Evolutionary conservation across 2,888 invertebrate genomes (phyloP), one percentile per base, ranked within the genome.

Genomic region (Drosophila phalerata): DNA sequence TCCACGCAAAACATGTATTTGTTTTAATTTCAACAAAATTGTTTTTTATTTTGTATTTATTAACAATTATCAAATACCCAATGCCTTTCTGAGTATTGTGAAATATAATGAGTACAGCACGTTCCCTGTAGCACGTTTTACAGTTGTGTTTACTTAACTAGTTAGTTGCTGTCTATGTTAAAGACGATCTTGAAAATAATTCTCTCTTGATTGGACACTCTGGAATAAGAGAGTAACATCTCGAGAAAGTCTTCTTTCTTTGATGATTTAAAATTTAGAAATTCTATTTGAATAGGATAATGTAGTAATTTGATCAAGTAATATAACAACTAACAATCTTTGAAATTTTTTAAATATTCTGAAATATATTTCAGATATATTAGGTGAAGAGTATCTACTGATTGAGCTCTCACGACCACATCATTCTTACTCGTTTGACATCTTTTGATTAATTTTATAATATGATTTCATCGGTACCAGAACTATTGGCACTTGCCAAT

Each of bases 1-100:
- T 77, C 56, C 52, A 30, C 52, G 53, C 55, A 60, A 68, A 55
- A 63, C 53, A 65, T 73, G 57, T 74, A 65, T 73, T 74, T 71
- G 60, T 67, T 55, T 65, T 61, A 55, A 63, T 66, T 65, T 53
- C 19, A 19, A 19, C 28, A 42, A 32, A 17, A 28, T 30, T 48
- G 11, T 55, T 43, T 42, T 42, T 19, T 13, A 28, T 48, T 49
- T 65, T 51, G 34, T 48, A 49, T 51, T 57, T 56, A 48, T 47
- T 32, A 43, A 51, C 43, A 67, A 63, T 68, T 65, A 65, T 69
- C 57, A 45, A 30, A 49, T 22, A 13, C 30, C 47, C n/a, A 57
- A 53, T 49, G 48, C 32, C 37, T 25, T 52, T 25, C 48, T 45
- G 32, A 48, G 34, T 38, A 37, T 32, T 47, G 28, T 32, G 30